Evolutionary conservation across 2,888 invertebrate genomes (phyloP).

Genomic region (Spialia ferax): DNA sequence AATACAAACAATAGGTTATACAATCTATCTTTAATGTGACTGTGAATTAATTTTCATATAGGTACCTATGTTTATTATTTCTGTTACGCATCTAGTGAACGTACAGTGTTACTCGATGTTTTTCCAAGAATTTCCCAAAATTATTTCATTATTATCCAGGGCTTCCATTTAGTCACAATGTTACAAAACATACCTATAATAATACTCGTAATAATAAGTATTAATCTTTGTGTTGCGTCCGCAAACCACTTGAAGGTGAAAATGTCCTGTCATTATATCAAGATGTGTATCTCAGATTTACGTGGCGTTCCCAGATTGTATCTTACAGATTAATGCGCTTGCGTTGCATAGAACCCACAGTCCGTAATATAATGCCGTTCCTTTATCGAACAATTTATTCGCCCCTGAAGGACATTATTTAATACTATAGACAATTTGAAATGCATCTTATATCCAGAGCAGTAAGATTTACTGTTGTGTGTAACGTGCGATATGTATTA

Average conservation of each 20-base stretch:
- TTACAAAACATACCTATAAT: no score
- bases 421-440: constrained; percentile 8
- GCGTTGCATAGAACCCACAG: constrained; percentile 59
- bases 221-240: constrained; percentile 28
- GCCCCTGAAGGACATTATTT: constrained; percentile 43
- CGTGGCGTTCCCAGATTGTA: constrained; percentile 74
- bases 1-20: no score
- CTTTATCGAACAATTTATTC: constrained; percentile 62
- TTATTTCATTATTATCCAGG: neutral
- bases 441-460: neutral
- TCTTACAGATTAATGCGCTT: constrained; percentile 78
- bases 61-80: no score
- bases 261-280: constrained; percentile 64
- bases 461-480: constrained; percentile 11
- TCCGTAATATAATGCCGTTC: constrained; percentile 66
- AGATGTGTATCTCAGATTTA: constrained; percentile 81
- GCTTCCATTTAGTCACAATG: neutral
- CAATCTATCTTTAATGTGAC: no score
- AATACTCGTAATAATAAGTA: constrained; percentile 5
- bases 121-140: neutral
- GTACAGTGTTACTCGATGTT: no score
- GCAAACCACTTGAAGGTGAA: constrained; percentile 49
- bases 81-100: no score
- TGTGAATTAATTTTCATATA: no score
- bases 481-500: neutral